Conservation (phyloP, 2,888 invertebrate genomes). For the Leucozona laternaria region DNA sequence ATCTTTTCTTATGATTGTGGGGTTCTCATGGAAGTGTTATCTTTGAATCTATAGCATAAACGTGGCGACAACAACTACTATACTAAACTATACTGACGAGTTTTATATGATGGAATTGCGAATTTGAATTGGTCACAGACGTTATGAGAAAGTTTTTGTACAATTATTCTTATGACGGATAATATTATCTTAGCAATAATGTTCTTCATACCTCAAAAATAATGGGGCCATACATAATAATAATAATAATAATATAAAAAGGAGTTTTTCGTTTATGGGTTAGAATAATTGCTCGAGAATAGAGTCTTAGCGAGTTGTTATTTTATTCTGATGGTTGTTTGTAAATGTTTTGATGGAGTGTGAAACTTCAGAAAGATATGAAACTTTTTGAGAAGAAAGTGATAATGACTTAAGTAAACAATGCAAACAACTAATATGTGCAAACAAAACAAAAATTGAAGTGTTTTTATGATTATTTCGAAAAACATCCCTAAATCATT, state of each 20-base stretch:
- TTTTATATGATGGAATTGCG: constrained; percentile 14
- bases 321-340: constrained; percentile 7
- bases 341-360: background rate
- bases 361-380: background rate
- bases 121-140: constrained; percentile 68
- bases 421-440: too few relatives aligned
- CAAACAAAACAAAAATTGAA: too few relatives aligned
- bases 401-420: too few relatives aligned
- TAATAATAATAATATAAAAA: too few relatives aligned
- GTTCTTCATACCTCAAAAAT: constrained; percentile 40
- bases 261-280: background rate
- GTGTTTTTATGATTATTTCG: too few relatives aligned
- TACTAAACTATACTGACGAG: background rate
- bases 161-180: constrained; percentile 57
- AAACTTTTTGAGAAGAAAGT: background rate
- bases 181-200: constrained; percentile 56
- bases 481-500: too few relatives aligned
- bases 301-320: background rate
- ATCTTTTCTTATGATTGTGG: constrained; percentile 10
- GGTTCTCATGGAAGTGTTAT: constrained; percentile 46
- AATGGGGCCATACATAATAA: constrained; percentile 38
- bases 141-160: constrained; percentile 59
- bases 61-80: background rate
- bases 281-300: constrained; percentile 19
- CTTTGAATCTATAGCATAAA: constrained; percentile 53